Conservation (phyloP, 2,113 vertebrate species). For the Ginglymostoma cirratum region DNA sequence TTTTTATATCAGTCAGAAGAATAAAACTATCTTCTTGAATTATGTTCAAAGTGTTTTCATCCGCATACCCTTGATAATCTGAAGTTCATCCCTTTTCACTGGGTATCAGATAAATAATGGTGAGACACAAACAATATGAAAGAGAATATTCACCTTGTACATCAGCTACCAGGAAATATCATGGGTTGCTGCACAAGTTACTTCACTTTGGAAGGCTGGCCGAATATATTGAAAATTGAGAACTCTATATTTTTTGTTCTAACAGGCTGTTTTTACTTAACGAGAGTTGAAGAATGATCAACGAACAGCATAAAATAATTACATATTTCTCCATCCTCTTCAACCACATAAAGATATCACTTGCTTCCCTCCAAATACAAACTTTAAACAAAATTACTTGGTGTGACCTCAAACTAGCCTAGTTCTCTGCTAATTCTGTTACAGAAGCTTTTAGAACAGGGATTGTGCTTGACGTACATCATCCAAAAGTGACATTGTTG, state of each 20-base stretch:
- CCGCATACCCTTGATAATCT: not conserved
- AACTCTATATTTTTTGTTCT: not conserved
- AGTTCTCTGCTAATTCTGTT: not conserved
- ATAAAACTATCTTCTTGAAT: not conserved
- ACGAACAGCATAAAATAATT: not conserved
- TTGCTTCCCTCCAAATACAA: not conserved
- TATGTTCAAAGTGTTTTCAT: not conserved
- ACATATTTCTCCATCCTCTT: not conserved
- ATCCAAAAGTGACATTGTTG: not conserved
- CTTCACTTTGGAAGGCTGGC: not conserved
- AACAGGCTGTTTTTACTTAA: not conserved
- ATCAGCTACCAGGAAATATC: not conserved
- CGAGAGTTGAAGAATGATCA: not conserved
- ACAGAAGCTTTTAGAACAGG: not conserved
- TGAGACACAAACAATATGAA: not conserved
- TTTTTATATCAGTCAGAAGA: not conserved
- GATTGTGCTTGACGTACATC: not conserved
- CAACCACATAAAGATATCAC: not conserved
- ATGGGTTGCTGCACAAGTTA: not conserved
- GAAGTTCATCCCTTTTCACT: not conserved
- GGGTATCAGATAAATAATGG: not conserved
- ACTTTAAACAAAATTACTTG: not conserved
- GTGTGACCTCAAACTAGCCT: not conserved
- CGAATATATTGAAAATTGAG: not conserved
- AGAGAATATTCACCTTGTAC: not conserved